phyloP scores from a whole-genome alignment of 2,797 vertebrate genomes.

The Oreortyx pictus region DNA sequence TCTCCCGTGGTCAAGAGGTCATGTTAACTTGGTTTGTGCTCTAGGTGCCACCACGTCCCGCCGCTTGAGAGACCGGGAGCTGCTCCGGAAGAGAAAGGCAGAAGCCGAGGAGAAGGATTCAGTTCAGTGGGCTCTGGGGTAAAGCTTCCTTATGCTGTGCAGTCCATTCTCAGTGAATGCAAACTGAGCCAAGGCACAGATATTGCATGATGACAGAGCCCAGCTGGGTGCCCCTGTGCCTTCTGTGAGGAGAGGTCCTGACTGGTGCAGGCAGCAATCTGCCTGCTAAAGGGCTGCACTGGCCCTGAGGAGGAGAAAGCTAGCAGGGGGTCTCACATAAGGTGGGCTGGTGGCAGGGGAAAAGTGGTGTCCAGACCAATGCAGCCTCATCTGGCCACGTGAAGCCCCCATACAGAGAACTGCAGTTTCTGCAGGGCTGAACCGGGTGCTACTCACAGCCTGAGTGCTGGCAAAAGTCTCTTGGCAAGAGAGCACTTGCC shows the following conservation, averaged over 20 bases:
- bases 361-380: neutral
- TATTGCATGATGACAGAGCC: neutral
- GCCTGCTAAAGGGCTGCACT: neutral
- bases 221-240: neutral
- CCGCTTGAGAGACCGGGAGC: conserved; percentile 88
- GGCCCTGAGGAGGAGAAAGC: fast-evolving
- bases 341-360: neutral
- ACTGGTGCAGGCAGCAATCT: neutral
- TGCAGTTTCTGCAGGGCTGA: neutral
- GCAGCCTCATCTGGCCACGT: fast-evolving
- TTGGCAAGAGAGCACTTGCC: neutral
- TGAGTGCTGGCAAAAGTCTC: fast-evolving
- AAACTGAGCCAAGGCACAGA: neutral
- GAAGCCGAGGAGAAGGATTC: conserved; percentile 88
- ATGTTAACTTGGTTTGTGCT: conserved; percentile 31
- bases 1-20: neutral
- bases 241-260: neutral
- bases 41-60: conserved; percentile 80
- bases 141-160: conserved; percentile 68
- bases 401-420: fast-evolving
- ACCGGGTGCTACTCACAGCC: fast-evolving
- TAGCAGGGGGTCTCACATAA: fast-evolving
- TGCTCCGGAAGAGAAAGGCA: conserved; percentile 90
- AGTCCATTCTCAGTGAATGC: neutral
- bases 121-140: conserved; percentile 88